Conservation (phyloP, 2,888 invertebrate genomes). For the Chaetogeoica ovagalla region DNA sequence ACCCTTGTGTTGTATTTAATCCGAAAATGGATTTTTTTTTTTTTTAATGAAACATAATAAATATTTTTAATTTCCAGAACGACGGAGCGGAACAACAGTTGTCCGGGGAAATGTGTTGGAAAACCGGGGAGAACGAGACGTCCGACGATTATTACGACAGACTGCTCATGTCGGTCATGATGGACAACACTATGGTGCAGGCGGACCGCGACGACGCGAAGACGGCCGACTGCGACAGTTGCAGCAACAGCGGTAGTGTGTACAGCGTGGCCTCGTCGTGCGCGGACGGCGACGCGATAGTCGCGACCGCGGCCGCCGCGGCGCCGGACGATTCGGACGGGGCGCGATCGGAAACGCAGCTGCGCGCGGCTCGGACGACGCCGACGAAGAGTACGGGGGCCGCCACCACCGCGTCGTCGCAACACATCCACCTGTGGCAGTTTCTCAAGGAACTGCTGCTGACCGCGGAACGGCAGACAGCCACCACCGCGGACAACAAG, state of each 20-base stretch:
- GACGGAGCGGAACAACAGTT: not conserved
- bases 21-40: no score
- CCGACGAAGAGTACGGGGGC: conserved; percentile 60
- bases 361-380: conserved; percentile 54
- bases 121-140: not conserved
- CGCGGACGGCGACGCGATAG: not conserved
- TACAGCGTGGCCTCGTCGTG: not conserved
- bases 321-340: not conserved
- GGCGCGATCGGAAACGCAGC: conserved; percentile 54
- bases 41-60: no score
- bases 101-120: conserved; percentile 17
- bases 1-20: no score
- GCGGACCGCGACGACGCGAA: not conserved
- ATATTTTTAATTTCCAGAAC: not conserved
- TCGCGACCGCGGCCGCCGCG: not conserved
- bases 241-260: conserved; percentile 7
- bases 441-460: conserved; percentile 95
- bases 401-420: conserved; percentile 64
- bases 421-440: conserved; percentile 98
- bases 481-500: not conserved
- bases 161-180: conserved; percentile 32
- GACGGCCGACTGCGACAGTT: not conserved
- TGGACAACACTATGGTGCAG: not conserved
- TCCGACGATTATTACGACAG: conserved; percentile 37
- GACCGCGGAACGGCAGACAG: not conserved